Base-by-base conservation (phyloP, 2,113 vertebrate species). In the Lanius collurio region DNA sequence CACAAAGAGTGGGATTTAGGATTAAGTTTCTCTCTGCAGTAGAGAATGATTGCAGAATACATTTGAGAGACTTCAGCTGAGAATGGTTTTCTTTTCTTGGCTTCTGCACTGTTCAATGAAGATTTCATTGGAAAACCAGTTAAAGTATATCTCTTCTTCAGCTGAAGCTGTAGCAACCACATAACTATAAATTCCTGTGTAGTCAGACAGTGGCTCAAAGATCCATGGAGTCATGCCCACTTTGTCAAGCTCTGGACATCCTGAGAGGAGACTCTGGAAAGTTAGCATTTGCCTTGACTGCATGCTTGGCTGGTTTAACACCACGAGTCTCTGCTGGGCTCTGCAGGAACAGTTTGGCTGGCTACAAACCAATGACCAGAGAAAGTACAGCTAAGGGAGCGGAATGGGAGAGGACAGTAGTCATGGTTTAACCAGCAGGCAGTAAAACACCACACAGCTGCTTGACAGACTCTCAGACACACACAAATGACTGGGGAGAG, bases 191-290 rank as follows among this genome's bases (percentile, higher is more conserved):
- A 92, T 87, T 79, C 84, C 65, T 91, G 64, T 19, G 31, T 4
- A 84, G 81, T 71, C 84, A 82, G 76, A 68, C 74, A 91, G 94
- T 13, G 67, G 74, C 78, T 95, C 94, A 91, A 23, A 76, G 95
- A 97, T 50, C 56, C 65, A 14, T 62, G 93, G 87, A 95, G 53
- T 17, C 57, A 21, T 62, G 91, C 83, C 91, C 15, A 49, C 70
- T 89, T 78, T 50, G 65, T 82, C 33, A 56, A 26, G 81, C 92
- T 78, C 73, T 91, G 87, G 83, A 92, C 90, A 53, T 39, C 62
- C 83, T 65, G 67, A 91, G 70, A 89, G 53, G 37, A 83, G 88
- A 50, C 41, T 80, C 69, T 88, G 88, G 75, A 94, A 97, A 94
- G 62, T 31, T 56, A 87, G 57, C 26, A 8, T 46, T 60, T 56